Conservation (phyloP, 2,797 vertebrate species). For the Cryptoprocta ferox region DNA sequence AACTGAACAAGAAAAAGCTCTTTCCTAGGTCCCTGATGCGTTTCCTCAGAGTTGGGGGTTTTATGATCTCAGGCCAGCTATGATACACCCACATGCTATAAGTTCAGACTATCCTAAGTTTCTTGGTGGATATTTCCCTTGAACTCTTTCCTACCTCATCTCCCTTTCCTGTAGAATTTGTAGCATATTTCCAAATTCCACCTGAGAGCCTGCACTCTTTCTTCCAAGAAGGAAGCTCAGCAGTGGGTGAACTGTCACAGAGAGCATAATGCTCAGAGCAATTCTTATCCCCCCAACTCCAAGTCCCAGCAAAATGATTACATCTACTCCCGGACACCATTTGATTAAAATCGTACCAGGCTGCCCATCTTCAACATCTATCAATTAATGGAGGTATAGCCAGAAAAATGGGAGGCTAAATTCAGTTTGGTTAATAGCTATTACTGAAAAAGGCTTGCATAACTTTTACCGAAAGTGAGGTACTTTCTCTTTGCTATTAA, state of each 20-base stretch:
- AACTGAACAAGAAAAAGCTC: slow-evolving; percentile 32
- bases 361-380: slow-evolving; percentile 70
- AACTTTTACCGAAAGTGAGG: slow-evolving; percentile 81
- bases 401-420: slow-evolving; percentile 75
- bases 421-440: slow-evolving; percentile 80
- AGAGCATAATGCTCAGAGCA: background rate
- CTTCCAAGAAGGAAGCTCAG: slow-evolving; percentile 21
- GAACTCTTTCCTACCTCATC: background rate
- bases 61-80: slow-evolving; percentile 34
- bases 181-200: background rate
- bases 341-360: slow-evolving; percentile 74
- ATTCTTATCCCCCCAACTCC: background rate
- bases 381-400: slow-evolving; percentile 66
- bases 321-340: slow-evolving; percentile 44
- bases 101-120: background rate
- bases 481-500: slow-evolving; percentile 78
- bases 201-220: background rate
- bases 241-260: background rate
- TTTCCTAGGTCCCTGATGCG: slow-evolving; percentile 55
- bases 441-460: slow-evolving; percentile 74
- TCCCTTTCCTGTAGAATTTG: background rate
- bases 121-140: background rate
- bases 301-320: slow-evolving; percentile 50
- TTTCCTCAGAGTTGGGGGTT: slow-evolving; percentile 51
- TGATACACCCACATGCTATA: background rate